Evolutionary conservation across 2,888 invertebrate genomes (phyloP).

Genomic region (Cheilosia vernalis): DNA sequence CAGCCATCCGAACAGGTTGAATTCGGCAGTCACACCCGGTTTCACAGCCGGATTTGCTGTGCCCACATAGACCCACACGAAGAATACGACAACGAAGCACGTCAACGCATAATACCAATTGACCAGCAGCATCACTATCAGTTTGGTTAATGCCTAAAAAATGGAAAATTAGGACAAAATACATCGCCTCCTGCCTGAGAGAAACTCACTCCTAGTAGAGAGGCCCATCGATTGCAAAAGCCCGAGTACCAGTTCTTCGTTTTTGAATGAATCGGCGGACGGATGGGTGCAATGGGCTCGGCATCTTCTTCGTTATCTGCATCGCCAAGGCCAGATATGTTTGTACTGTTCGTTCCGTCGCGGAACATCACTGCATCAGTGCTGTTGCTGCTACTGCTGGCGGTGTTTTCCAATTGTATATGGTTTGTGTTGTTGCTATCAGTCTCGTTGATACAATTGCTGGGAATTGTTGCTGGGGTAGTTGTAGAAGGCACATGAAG

Average conservation of each 20-base stretch:
- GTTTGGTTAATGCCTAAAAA: constrained; percentile 91
- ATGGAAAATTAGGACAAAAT: background rate
- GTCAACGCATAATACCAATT: constrained; percentile 96
- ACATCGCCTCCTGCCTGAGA: background rate
- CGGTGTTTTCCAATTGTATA: constrained; percentile 70
- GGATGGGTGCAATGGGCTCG: constrained; percentile 85
- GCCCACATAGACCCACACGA: constrained; percentile 97
- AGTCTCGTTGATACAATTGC: constrained; percentile 74
- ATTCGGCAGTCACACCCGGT: constrained; percentile 94
- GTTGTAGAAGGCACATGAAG: constrained; percentile 80
- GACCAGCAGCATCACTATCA: constrained; percentile 95
- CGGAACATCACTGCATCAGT: constrained; percentile 76
- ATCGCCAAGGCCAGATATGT: constrained; percentile 72
- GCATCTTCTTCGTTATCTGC: constrained; percentile 80
- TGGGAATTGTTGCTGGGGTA: constrained; percentile 54
- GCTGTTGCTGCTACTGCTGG: constrained; percentile 58
- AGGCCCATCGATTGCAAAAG: constrained; percentile 97
- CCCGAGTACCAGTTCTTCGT: constrained; percentile 97
- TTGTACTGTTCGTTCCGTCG: constrained; percentile 79
- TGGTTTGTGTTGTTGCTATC: constrained; percentile 76
- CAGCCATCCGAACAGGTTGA: constrained; percentile 91
- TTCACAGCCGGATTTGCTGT: constrained; percentile 97
- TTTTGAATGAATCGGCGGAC: constrained; percentile 92
- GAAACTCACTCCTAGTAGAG: constrained; percentile 91
- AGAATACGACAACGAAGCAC: constrained; percentile 91